Percentiles rank a stretch among this genome's conserved stretches.
These are phyloP conservation scores for Metaphire vulgaris DNA, from an alignment of 1,140 invertebrate genomes.

Conservation along the genomic window DNA sequence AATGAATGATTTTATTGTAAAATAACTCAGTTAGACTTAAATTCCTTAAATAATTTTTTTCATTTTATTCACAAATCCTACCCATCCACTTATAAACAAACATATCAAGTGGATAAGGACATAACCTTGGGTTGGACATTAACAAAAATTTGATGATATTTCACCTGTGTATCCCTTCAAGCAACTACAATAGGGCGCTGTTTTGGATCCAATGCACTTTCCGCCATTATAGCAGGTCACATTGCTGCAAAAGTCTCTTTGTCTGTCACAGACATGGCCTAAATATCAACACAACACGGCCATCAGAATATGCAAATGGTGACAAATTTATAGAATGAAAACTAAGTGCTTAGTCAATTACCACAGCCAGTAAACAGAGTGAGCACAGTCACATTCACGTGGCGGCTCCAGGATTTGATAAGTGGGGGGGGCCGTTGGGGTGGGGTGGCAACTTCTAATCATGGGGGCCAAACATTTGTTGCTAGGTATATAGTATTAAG, in stretches of 20 bases:
- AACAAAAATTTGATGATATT: no score
- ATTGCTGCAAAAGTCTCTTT: slow-evolving; percentile 29
- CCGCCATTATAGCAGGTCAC: slow-evolving; percentile 32
- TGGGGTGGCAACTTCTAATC: neutral
- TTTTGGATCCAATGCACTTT: slow-evolving; percentile 24
- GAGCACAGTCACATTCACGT: neutral
- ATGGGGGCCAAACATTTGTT: neutral
- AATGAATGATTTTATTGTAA: neutral
- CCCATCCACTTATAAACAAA: neutral
- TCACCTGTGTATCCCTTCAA: slow-evolving; percentile 10
- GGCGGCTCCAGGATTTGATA: neutral
- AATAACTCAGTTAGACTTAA: neutral
- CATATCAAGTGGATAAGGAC: no score
- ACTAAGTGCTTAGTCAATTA: neutral
- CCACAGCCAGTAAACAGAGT: neutral
- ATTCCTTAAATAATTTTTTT: neutral
- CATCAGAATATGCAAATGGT: neutral
- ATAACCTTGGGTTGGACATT: no score
- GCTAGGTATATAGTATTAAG: no score
- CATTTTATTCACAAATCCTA: neutral
- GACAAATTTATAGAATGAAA: neutral
- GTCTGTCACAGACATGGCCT: slow-evolving; percentile 16
- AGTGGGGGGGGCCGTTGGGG: no score
- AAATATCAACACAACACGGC: neutral
- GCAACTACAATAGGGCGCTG: slow-evolving; percentile 23